Evolutionary conservation across 2,888 invertebrate genomes (phyloP).

Genomic region (Gryllus longicercus): DNA sequence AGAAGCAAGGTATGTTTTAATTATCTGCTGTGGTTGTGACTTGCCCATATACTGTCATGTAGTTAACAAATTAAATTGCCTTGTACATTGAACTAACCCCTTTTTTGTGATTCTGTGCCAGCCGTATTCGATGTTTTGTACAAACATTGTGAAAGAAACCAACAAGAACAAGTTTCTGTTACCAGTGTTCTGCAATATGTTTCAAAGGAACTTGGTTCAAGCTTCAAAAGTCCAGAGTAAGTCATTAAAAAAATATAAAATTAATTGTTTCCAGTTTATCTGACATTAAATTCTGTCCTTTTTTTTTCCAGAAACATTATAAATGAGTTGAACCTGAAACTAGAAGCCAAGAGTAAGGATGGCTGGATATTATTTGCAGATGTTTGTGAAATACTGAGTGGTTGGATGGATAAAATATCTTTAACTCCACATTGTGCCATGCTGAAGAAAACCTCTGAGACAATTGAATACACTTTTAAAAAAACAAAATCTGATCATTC

Average conservation of each 20-base stretch:
- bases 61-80: not conserved
- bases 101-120: not conserved
- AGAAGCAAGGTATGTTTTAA: not conserved
- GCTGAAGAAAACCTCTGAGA: too few relatives aligned
- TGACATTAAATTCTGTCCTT: not conserved
- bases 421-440: not conserved
- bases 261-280: not conserved
- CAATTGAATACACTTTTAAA: too few relatives aligned
- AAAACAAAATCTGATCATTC: too few relatives aligned
- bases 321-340: not conserved
- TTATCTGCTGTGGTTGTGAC: not conserved
- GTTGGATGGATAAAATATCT: not conserved
- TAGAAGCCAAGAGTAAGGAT: not conserved
- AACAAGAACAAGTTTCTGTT: not conserved
- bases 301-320: not conserved
- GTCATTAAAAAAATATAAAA: not conserved
- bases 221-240: not conserved
- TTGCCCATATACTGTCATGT: not conserved
- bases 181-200: not conserved
- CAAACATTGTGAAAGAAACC: not conserved
- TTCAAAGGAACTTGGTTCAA: not conserved
- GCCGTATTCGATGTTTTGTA: not conserved
- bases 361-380: not conserved
- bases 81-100: not conserved
- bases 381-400: not conserved